phyloP scores from a whole-genome alignment of 1,140 invertebrate species.

The Euura saliciscinereae region DNA sequence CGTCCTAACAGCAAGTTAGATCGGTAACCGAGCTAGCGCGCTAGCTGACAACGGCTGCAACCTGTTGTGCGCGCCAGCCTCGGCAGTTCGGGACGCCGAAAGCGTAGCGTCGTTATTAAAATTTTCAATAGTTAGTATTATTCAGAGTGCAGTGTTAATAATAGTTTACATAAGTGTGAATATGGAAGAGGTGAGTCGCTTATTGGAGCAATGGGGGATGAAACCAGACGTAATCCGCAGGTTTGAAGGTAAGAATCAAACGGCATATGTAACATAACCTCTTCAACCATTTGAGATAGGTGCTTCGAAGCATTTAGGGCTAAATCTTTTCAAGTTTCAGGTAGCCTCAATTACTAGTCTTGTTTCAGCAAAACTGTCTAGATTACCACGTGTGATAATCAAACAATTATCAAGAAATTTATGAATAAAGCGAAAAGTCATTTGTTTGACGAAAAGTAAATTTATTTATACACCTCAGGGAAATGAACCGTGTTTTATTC shows the following conservation, averaged over 20 bases:
- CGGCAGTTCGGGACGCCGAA: neutral
- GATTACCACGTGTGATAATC: neutral
- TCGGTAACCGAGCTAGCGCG: neutral
- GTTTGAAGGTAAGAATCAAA: neutral
- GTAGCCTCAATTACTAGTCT: neutral
- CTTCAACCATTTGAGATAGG: neutral
- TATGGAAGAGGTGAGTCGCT: neutral
- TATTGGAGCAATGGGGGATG: neutral
- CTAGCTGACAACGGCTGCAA: neutral
- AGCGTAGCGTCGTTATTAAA: neutral
- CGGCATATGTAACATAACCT: neutral
- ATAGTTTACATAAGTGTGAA: neutral
- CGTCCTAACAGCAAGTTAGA: neutral
- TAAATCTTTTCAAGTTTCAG: neutral
- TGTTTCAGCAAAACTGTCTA: neutral
- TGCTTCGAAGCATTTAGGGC: neutral
- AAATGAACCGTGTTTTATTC: too few relatives aligned
- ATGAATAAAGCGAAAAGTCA: too few relatives aligned
- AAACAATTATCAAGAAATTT: too few relatives aligned
- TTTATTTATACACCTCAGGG: too few relatives aligned
- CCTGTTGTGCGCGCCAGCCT: neutral
- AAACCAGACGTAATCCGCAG: neutral
- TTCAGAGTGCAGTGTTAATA: neutral
- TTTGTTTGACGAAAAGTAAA: too few relatives aligned
- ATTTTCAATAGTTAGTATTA: too few relatives aligned